Conservation (phyloP, 2,888 invertebrate genomes). For the Mongoloraphidia duomilia region DNA sequence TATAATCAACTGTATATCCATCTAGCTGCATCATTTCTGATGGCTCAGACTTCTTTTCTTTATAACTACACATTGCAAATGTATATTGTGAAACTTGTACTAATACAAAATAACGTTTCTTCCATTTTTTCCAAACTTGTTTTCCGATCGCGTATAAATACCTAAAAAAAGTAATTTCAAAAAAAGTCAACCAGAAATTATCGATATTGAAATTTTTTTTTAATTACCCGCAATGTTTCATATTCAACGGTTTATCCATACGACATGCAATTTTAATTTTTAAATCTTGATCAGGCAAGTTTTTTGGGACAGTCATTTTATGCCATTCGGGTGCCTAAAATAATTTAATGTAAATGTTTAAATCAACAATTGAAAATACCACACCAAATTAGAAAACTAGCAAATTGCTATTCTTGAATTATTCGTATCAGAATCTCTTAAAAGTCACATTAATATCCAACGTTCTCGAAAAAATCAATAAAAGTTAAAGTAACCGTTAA, state of each 20-base stretch:
- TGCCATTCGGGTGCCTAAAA: conserved; percentile 90
- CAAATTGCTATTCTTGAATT: no score
- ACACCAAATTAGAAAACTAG: no score
- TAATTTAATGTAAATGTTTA: conserved; percentile 2
- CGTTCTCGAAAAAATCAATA: no score
- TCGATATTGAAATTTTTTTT: background rate
- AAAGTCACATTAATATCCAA: no score
- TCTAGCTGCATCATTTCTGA: conserved; percentile 99
- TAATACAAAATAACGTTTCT: conserved; percentile 92
- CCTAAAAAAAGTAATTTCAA: conserved; percentile 28
- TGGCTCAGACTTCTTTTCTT: conserved; percentile 98
- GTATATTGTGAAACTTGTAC: conserved; percentile 99
- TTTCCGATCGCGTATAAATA: conserved; percentile 88
- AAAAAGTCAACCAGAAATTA: background rate
- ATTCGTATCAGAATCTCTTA: no score
- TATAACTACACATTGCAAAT: conserved; percentile 98
- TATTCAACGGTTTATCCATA: conserved; percentile 97
- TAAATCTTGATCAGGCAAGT: conserved; percentile 87
- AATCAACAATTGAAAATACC: background rate
- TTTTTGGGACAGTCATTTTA: conserved; percentile 91
- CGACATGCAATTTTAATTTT: conserved; percentile 94
- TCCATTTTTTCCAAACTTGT: conserved; percentile 99
- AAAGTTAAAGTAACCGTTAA: no score
- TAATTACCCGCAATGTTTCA: conserved; percentile 92
- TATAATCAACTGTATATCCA: conserved; percentile 98